phyloP scores from a whole-genome alignment of 1,140 invertebrate genomes.

The Goniozus legneri region DNA sequence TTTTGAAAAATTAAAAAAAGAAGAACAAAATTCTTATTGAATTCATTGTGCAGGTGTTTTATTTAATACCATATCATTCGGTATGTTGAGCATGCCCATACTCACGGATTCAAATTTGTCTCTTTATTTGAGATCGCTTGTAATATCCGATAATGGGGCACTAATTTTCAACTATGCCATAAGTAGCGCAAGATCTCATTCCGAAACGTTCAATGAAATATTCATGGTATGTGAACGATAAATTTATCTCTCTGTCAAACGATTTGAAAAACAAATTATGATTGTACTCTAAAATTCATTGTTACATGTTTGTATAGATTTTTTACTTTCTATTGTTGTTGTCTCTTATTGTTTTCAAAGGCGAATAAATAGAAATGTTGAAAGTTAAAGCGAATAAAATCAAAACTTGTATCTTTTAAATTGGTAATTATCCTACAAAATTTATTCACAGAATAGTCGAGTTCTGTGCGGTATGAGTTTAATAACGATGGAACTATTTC shows the following conservation, averaged over 20 bases:
- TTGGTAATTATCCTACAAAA: constrained; percentile 1
- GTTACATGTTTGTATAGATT: too few relatives aligned
- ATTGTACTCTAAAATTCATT: too few relatives aligned
- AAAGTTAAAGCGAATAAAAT: too few relatives aligned
- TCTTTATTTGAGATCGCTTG: constrained; percentile 39
- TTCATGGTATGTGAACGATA: constrained; percentile 42
- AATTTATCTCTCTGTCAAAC: too few relatives aligned
- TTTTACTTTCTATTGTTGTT: too few relatives aligned
- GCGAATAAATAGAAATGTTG: neutral
- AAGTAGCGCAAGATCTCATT: constrained; percentile 36
- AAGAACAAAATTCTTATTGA: neutral
- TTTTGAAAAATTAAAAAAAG: too few relatives aligned
- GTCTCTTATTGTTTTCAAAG: too few relatives aligned
- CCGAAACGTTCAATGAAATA: constrained; percentile 31
- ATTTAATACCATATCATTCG: constrained; percentile 34
- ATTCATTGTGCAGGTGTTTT: constrained; percentile 25
- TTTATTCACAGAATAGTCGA: constrained; percentile 27
- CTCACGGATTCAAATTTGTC: constrained; percentile 34
- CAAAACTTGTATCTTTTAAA: too few relatives aligned
- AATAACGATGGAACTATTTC: constrained; percentile 36
- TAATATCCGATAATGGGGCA: constrained; percentile 43
- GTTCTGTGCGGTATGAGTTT: constrained; percentile 33
- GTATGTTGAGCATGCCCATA: constrained; percentile 30
- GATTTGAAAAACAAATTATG: too few relatives aligned
- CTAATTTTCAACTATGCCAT: constrained; percentile 42